Evolutionary conservation across 2,113 vertebrate species (phyloP).

Genomic region (Rhodinocichla rosea): DNA sequence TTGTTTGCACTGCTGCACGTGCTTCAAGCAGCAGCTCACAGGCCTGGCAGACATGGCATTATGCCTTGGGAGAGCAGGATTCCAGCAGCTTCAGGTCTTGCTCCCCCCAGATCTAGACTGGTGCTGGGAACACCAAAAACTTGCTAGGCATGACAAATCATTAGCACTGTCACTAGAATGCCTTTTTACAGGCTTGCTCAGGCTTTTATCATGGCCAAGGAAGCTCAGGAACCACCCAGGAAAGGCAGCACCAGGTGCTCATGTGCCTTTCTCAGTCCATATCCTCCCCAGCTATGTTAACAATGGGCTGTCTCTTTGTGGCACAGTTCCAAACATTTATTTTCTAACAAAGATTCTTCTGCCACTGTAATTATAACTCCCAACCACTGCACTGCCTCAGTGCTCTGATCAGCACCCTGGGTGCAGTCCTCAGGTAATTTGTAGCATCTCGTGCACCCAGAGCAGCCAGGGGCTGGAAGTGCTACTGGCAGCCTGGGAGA

Average conservation of each 20-base stretch:
- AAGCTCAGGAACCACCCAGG: not conserved
- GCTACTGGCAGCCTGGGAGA: not conserved
- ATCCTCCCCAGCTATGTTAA: not conserved
- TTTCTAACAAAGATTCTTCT: not conserved
- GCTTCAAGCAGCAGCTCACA: not conserved
- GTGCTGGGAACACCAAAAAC: not conserved
- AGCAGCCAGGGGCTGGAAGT: not conserved
- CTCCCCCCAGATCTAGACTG: not conserved
- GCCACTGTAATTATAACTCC: not conserved
- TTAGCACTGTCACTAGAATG: not conserved
- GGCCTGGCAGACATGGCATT: accelerated
- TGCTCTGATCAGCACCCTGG: accelerated
- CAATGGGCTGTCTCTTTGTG: not conserved
- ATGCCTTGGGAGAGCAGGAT: not conserved
- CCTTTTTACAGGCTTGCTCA: not conserved
- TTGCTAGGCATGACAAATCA: not conserved
- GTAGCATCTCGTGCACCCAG: accelerated
- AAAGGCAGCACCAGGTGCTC: accelerated
- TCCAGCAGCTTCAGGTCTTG: not conserved
- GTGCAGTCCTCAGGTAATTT: too few relatives aligned
- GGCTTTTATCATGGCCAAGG: not conserved
- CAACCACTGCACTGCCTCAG: not conserved
- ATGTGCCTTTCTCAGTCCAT: not conserved
- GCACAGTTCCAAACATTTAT: not conserved
- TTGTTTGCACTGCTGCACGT: not conserved